These are phyloP conservation scores for Halcyon senegalensis DNA, from an alignment of 2,113 vertebrate genomes.

Conservation along the genomic window DNA sequence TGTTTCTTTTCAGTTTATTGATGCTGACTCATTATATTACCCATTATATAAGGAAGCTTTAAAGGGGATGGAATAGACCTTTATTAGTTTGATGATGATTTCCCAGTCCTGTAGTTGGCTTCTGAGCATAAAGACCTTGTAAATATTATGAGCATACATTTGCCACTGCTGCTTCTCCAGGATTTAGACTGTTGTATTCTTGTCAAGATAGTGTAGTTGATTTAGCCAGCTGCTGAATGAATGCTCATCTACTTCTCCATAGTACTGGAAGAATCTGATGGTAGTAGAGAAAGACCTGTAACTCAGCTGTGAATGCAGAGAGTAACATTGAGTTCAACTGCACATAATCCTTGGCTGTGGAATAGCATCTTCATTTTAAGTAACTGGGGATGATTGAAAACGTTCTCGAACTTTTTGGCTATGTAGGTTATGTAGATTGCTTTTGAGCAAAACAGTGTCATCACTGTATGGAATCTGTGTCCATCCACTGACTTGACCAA, in stretches of 20 bases:
- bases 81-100: background rate
- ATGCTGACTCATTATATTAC: background rate
- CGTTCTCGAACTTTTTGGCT: background rate
- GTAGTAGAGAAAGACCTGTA: background rate
- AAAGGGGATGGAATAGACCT: background rate
- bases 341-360: background rate
- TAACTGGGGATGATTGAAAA: background rate
- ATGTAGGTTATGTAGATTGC: background rate
- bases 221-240: background rate
- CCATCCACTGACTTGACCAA: background rate
- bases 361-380: background rate
- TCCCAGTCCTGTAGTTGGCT: background rate
- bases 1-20: background rate
- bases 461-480: background rate
- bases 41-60: background rate
- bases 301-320: background rate
- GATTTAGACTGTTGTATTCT: background rate
- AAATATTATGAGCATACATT: background rate
- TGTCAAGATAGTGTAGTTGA: background rate
- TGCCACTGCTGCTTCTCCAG: background rate
- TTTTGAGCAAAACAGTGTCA: background rate
- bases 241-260: background rate
- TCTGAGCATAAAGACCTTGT: background rate
- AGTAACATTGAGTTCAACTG: background rate
- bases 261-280: background rate